Base-by-base conservation (phyloP, 2,113 vertebrate genomes). In the Lonchura striata region DNA sequence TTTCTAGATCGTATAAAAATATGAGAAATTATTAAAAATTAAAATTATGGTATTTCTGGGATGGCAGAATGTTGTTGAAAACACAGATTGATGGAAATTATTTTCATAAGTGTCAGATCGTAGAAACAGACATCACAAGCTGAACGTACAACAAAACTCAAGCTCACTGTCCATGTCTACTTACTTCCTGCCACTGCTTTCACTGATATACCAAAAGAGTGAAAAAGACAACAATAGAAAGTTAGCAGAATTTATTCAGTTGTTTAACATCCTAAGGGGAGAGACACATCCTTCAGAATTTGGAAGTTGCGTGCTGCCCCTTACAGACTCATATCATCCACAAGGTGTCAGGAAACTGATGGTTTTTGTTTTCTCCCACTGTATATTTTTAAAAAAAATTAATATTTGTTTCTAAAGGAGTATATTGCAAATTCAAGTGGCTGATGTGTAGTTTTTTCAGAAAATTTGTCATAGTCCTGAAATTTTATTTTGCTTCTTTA, bases 151-250 rank as follows among this genome's bases (percentile, higher is more conserved):
- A 27, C 18, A 42, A 76, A 80, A 64, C 13, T 50, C 10, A 60
- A 68, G 5, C 1, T 9, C 33, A 59, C 2, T 14, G 2, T 27
- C 8, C 22, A 20, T 1, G 0, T 50, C 23, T 52, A 33, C 3
- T 74, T 54, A 5, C 7, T 57, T 54, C 18, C 20, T 81, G 18
- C 30, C 5, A 39, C 1, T n/a, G 16, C 1, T 80, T 88, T 63
- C 6, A 25, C 7, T 47, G 25, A 41, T 17, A 22, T 41, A 31
- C 5, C 7, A 22, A 54, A 82, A 81, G 15, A 4, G 2, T 60
- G 12, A 65, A 14, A 33, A 74, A 77, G 20, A 33, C 4, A 86
- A 1, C 23, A 47, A 16, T 12, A 12, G 13, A 42, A 15, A 66
- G 11, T 39, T 35, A 61, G 10, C 31, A 83, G 35, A 89, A 50